These are phyloP conservation scores for Procambarus clarkii DNA, from an alignment of 1,140 invertebrate genomes.

Conservation along the genomic window DNA sequence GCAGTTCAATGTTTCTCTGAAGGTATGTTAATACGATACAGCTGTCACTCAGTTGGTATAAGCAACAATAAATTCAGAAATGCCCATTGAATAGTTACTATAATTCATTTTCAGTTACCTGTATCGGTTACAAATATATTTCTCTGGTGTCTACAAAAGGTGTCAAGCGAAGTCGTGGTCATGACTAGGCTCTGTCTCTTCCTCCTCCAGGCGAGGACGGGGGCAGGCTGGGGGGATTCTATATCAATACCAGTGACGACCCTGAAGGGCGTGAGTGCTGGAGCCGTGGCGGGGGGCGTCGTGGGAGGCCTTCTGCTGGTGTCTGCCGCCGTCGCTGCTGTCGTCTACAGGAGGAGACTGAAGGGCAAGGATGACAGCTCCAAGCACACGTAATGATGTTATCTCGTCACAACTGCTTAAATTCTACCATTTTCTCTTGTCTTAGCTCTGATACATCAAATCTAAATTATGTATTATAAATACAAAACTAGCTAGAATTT, in stretches of 20 bases:
- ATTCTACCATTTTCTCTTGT: too few species aligned
- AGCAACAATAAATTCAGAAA: too few species aligned
- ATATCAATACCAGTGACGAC: not conserved
- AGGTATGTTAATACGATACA: not conserved
- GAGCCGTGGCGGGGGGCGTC: not conserved
- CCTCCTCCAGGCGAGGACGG: not conserved
- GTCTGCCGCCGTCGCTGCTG: not conserved
- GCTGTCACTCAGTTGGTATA: too few species aligned
- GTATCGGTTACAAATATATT: too few species aligned
- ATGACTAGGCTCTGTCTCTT: not conserved
- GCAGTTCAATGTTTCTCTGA: not conserved
- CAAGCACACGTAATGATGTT: not conserved
- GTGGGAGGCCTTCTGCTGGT: not conserved
- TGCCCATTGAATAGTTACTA: too few species aligned
- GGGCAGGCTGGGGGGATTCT: not conserved
- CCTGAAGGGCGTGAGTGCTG: not conserved
- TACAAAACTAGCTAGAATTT: too few species aligned
- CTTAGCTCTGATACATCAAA: too few species aligned
- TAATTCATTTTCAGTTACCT: too few species aligned
- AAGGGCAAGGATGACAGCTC: not conserved
- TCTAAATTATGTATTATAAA: too few species aligned
- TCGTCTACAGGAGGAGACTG: not conserved
- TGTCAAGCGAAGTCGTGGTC: too few species aligned
- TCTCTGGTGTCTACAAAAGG: too few species aligned
- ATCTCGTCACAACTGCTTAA: too few species aligned